Base-by-base conservation (phyloP, 1,140 invertebrate species). In the Anoplophora glabripennis region DNA sequence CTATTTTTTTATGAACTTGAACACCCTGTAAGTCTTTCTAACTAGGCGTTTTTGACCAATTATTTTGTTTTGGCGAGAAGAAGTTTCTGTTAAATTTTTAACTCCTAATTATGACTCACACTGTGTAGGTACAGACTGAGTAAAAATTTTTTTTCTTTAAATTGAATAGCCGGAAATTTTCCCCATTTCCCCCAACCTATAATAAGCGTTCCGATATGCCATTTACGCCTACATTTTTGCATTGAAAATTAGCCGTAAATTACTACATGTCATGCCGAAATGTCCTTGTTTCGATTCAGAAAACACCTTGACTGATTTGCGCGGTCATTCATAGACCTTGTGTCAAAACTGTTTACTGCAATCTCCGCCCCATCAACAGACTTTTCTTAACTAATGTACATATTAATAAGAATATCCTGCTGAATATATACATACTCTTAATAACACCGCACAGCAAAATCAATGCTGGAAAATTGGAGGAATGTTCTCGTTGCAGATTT, bases 281-380 rank as follows among this genome's bases (percentile, higher is more conserved):
- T 49, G 57, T 59, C 57, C 57, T 59, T 59, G 49, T 46, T 34
- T 10, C 33, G 21, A 12, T 35, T 55, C 15, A 37, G 14, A 47
- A 57, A 40, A 12, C 21, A 5, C 21, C n/a, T 14, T 49, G 47
- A 49, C 36, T 14, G 34, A 46, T 12, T 8, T 14, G 42, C 11
- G 9, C 40, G 38, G 46, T 58, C 48, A 59, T 53, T 53, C 53
- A 1, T 35, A 44, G 41, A 53, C 57, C 57, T 53, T 59, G 57
- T 38, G n/a, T 28, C 5, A 28, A 28, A 28, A 28, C 21, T 28
- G 5, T 28, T 28, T 28, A 28, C 2, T 28, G 12, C 41, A 41
- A 41, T 52, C 40, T 35, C 40, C 40, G 7, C 34, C 40, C 15
- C 48, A 52, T 52, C 34, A 52, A n/a, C 48, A 15, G 9, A 35